These are phyloP conservation scores for Lacerta agilis DNA, from an alignment of 2,797 vertebrate genomes.

Conservation along the genomic window DNA sequence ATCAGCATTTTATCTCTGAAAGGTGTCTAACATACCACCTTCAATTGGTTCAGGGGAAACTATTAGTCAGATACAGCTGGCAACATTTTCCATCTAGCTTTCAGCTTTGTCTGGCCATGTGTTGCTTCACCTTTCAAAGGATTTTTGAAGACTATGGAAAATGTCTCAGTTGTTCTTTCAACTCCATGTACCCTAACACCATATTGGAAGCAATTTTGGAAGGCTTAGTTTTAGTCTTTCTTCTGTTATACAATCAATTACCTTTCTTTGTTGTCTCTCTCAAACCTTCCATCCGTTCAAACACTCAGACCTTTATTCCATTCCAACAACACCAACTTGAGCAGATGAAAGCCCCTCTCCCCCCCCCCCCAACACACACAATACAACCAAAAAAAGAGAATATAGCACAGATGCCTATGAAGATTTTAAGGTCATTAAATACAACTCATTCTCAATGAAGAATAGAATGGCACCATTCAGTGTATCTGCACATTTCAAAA, in stretches of 20 bases:
- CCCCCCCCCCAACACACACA: background rate
- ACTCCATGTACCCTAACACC: background rate
- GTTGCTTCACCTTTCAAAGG: conserved; percentile 25
- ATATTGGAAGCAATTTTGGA: conserved; percentile 39
- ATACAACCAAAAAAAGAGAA: background rate
- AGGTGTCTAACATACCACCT: background rate
- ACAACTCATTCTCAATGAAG: conserved; percentile 18
- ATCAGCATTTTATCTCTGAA: background rate
- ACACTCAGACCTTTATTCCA: background rate
- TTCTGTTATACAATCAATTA: conserved; percentile 30
- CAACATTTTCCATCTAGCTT: conserved; percentile 25
- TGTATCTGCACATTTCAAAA: conserved; percentile 9
- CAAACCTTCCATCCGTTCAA: conserved; percentile 8
- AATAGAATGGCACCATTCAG: conserved; percentile 24
- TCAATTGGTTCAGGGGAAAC: conserved; percentile 7
- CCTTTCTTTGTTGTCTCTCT: background rate
- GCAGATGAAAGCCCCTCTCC: conserved; percentile 8
- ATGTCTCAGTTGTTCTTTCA: background rate
- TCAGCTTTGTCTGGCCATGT: conserved; percentile 19
- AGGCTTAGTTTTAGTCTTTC: conserved; percentile 37
- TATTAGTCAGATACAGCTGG: conserved; percentile 13
- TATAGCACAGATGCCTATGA: background rate
- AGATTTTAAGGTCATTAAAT: conserved; percentile 19
- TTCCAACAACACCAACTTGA: conserved; percentile 19
- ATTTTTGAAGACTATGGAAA: conserved; percentile 30